Evolutionary conservation across 2,888 invertebrate genomes (phyloP).

Genomic region (Volucella inanis): DNA sequence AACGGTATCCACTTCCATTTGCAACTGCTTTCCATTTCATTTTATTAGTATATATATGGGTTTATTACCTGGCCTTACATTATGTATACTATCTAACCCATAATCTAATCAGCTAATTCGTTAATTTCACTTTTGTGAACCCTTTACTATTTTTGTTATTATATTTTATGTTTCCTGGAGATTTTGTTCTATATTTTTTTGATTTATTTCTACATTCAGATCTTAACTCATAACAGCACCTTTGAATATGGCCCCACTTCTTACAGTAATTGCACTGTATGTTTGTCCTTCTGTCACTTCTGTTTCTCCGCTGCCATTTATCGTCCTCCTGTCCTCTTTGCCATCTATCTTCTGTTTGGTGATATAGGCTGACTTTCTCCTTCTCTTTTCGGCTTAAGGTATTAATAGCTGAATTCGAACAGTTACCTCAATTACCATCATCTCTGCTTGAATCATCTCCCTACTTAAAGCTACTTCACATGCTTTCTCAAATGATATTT

Average conservation of each 20-base stretch:
- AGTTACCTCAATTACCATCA: constrained; percentile 7
- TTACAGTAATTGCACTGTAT: constrained; percentile 32
- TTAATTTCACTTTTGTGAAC: no score
- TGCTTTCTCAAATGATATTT: constrained; percentile 29
- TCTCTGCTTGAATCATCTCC: constrained; percentile 31
- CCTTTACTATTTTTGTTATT: no score
- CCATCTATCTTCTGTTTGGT: background rate
- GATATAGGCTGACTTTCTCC: background rate
- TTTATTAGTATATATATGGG: constrained; percentile 5
- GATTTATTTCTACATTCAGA: no score
- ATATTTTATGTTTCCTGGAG: no score
- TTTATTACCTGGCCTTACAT: constrained; percentile 1
- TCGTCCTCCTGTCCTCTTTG: background rate
- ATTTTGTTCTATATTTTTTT: constrained; percentile 1
- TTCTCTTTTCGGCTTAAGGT: background rate
- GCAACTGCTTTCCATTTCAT: constrained; percentile 11
- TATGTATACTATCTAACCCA: background rate
- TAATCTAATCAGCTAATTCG: no score
- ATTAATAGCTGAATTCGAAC: constrained; percentile 1
- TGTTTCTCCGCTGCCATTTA: background rate
- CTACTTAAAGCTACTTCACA: constrained; percentile 38
- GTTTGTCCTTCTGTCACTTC: constrained; percentile 11
- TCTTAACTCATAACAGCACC: constrained; percentile 10
- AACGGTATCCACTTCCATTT: constrained; percentile 34
- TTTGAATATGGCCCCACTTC: constrained; percentile 36